phyloP scores from a whole-genome alignment of 2,888 invertebrate species.

The Zaprionus lineosus region DNA sequence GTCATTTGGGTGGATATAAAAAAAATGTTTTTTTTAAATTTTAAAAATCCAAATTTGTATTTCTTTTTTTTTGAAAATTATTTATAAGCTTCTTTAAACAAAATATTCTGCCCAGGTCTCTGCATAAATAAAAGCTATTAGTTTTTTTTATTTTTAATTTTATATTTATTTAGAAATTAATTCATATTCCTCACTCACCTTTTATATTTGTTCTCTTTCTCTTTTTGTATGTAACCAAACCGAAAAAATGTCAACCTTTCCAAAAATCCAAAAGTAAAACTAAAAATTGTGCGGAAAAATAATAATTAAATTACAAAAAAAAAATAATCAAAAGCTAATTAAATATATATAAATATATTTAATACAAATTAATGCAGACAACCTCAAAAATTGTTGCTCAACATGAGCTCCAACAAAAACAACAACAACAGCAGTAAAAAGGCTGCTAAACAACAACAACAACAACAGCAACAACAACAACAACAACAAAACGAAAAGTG shows the following conservation, averaged over 20 bases:
- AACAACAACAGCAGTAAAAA: constrained; percentile 17
- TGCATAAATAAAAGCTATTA: too few species aligned
- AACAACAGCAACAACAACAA: constrained; percentile 20
- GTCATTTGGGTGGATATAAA: too few species aligned
- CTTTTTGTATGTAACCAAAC: constrained; percentile 59
- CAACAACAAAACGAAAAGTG: constrained; percentile 28
- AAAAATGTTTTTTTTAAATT: too few species aligned
- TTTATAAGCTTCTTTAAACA: too few species aligned
- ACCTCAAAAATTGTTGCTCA: constrained; percentile 44
- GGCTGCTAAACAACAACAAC: constrained; percentile 14
- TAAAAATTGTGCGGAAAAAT: constrained; percentile 10
- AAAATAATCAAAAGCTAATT: constrained; percentile 7
- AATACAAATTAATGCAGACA: constrained; percentile 14
- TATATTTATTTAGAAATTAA: constrained; percentile 15
- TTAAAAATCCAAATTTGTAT: too few species aligned
- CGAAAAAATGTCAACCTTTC: too few species aligned
- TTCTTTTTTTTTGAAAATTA: too few species aligned
- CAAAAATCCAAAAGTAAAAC: constrained; percentile 23
- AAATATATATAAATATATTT: constrained; percentile 9
- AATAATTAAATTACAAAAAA: constrained; percentile 1
- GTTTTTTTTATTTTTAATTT: neutral
- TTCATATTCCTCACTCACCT: constrained; percentile 49
- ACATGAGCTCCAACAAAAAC: constrained; percentile 50
- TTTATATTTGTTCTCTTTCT: constrained; percentile 52
- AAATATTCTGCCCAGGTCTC: too few species aligned